phyloP scores from a whole-genome alignment of 2,113 vertebrate genomes.

The Salvator merianae region DNA sequence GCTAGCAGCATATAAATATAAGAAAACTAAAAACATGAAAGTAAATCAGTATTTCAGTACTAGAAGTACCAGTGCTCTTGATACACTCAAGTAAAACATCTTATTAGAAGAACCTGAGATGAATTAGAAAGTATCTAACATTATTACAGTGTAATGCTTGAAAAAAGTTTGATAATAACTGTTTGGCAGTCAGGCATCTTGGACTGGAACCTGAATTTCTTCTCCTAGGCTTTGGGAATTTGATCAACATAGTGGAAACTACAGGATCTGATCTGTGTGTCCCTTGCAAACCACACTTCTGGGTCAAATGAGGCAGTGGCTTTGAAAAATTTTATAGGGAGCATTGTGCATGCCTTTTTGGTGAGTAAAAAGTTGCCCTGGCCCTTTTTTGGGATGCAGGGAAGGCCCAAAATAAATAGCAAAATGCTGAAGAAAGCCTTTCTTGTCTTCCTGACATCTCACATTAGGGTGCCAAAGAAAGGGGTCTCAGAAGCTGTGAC shows the following conservation, averaged over 20 bases:
- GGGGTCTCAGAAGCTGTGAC: not conserved
- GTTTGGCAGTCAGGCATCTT: not conserved
- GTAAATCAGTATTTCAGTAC: not conserved
- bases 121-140: not conserved
- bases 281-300: not conserved
- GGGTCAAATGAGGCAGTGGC: conserved; percentile 23
- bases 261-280: not conserved
- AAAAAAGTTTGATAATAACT: not conserved
- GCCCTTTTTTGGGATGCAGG: not conserved
- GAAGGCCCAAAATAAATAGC: conserved; percentile 10
- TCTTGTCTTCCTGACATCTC: not conserved
- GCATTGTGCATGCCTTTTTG: not conserved
- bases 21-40: too few species aligned
- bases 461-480: not conserved
- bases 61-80: not conserved
- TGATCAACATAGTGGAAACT: not conserved
- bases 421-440: not conserved
- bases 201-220: not conserved
- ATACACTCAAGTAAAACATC: not conserved
- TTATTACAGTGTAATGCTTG: not conserved
- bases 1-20: too few species aligned
- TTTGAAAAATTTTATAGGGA: conserved; percentile 23
- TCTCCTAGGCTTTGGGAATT: conserved; percentile 36
- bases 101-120: not conserved
- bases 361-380: conserved; percentile 8